Evolutionary conservation across 2,888 invertebrate genomes (phyloP).

Genomic region (Elysia crispata): DNA sequence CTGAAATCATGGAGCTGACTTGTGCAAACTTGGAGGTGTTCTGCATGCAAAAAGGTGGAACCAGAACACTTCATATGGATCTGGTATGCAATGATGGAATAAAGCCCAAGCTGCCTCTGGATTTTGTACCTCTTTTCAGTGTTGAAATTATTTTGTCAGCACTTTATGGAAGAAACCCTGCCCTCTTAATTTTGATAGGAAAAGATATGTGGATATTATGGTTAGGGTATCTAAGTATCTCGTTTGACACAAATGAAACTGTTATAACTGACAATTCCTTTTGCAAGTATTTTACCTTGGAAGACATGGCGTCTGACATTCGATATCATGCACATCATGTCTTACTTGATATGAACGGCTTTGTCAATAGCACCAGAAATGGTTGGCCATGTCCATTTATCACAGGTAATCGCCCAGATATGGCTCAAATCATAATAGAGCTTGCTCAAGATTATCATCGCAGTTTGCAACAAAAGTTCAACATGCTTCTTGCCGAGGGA

Average conservation of each 20-base stretch:
- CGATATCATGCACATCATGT: conserved; percentile 35
- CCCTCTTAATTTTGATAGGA: conserved; percentile 43
- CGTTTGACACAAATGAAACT: conserved; percentile 38
- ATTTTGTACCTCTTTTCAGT: conserved; percentile 38
- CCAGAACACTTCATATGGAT: conserved; percentile 38
- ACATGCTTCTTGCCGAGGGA: conserved; percentile 21
- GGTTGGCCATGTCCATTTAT: conserved; percentile 43
- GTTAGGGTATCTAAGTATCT: conserved; percentile 43
- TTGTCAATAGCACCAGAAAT: conserved; percentile 38
- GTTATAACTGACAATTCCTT: conserved; percentile 38
- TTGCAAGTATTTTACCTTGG: conserved; percentile 36
- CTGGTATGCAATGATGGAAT: conserved; percentile 44
- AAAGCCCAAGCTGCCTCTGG: conserved; percentile 32
- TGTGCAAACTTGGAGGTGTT: conserved; percentile 35
- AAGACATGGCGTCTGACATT: conserved; percentile 39
- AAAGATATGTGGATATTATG: conserved; percentile 43
- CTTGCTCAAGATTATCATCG: conserved; percentile 44
- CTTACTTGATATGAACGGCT: conserved; percentile 28
- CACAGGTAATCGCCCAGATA: conserved; percentile 29
- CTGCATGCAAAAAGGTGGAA: conserved; percentile 32
- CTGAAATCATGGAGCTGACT: conserved; percentile 45
- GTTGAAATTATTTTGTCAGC: conserved; percentile 39
- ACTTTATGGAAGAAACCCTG: conserved; percentile 34
- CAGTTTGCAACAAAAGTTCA: conserved; percentile 37
- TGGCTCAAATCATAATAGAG: conserved; percentile 35